These are phyloP conservation scores for Hesperia comma DNA, from an alignment of 2,888 invertebrate species.

Conservation along the genomic window DNA sequence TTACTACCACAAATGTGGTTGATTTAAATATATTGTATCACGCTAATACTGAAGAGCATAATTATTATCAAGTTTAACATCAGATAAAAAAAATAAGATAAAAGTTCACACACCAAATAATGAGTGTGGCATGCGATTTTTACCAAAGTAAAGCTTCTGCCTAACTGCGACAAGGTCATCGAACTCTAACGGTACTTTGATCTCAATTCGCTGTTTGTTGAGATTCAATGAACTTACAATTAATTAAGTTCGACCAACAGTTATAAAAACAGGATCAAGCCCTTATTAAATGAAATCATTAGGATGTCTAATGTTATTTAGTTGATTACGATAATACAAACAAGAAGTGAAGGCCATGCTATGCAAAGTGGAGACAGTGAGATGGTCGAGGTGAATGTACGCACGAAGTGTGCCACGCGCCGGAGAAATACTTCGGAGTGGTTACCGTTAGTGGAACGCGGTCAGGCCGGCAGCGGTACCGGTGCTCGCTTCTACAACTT, in stretches of 20 bases:
- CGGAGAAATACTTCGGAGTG: constrained; percentile 80
- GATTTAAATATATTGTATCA: neutral
- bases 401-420: constrained; percentile 81
- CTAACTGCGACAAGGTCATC: constrained; percentile 61
- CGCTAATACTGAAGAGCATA: neutral
- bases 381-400: constrained; percentile 81
- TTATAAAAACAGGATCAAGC: neutral
- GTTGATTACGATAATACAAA: constrained; percentile 1
- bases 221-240: constrained; percentile 12
- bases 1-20: neutral
- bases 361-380: constrained; percentile 60
- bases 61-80: neutral
- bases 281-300: neutral
- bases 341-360: constrained; percentile 35
- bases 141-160: constrained; percentile 37
- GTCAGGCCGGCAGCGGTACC: constrained; percentile 76
- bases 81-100: neutral
- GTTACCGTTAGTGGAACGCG: constrained; percentile 83
- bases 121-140: constrained; percentile 3
- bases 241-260: constrained; percentile 1
- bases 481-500: constrained; percentile 59
- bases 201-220: constrained; percentile 59
- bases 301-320: neutral
- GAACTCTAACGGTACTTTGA: constrained; percentile 76
- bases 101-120: neutral